Base-by-base conservation (phyloP, 2,888 invertebrate genomes). In the Ctena decussata region DNA sequence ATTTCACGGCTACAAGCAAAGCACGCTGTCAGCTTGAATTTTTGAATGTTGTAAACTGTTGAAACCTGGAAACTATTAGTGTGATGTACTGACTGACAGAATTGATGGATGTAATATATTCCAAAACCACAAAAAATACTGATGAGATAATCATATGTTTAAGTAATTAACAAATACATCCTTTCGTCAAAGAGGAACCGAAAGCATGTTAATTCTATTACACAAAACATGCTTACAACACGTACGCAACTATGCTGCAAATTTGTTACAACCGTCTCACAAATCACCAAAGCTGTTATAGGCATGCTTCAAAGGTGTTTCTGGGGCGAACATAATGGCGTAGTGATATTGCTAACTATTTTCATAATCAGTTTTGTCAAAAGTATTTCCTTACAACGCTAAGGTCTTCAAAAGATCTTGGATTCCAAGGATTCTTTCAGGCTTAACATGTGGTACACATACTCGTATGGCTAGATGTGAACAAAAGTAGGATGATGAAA, bases 181-280 rank as follows among this genome's bases (percentile, higher is more conserved):
- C 8, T 57, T 57, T 30, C 65, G 65, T 65, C 65, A 65, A 65
- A 65, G 24, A 65, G 18, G 65, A 35, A 21, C 65, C 12, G 18
- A 2, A 65, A 11, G 3, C 65, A 65, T 35, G 35, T 24, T 65
- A 65, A 35, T 65, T 65, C 65, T 65, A 65, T 65, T 65, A 65
- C 35, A 35, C 18, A 65, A 65, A 65, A 65, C 65, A 65, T 65
- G 65, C 65, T 35, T 65, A 65, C 35, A 65, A 65, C 65, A 65
- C 65, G 65, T 35, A 35, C 65, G 35, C 21, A 65, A 35, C 32
- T 65, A 65, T 65, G 65, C 30, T 35, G 24, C 35, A 65, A 65
- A 65, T 65, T 11, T 30, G 21, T 65, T 30, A 35, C 18, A 65
- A 65, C 35, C 18, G 65, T 5, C 35, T n/a, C 35, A 18, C 65